Evolutionary conservation across 2,113 vertebrate genomes (phyloP), one percentile per base, ranked within the genome.

Genomic region (Sorex araneus): DNA sequence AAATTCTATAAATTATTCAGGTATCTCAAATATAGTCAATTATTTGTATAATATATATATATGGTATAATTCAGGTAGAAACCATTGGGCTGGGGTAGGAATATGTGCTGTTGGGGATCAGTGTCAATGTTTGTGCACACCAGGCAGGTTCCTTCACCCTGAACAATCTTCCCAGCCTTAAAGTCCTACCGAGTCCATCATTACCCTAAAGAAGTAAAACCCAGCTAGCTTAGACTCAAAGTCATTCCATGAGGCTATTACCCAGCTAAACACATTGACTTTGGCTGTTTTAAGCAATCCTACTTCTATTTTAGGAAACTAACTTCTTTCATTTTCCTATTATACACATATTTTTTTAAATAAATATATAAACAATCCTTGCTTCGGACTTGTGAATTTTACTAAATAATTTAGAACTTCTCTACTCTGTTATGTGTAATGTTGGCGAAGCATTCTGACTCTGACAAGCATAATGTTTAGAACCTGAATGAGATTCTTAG

Each of bases 401-500:
- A 75, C 91, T 87, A 94, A 75, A 77, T 94, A 94, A 95, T 0
- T 95, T 89, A 94, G 94, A 90, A 85, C 90, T 92, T 86, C 80
- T 8, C 36, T 89, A 89, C 30, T 78, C 93, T 95, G 71, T 90
- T 90, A 74, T n/a, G 12, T 75, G 74, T 79, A 75, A 87, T 84
- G 87, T 96, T 84, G 85, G 94, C 79, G 73, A 96, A 93, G 90
- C 63, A 3, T 96, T 95, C 95, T 96, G 91, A 92, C 84, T 90
- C 70, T 89, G 91, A 97, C 88, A 96, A 95, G 66, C 95, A 13
- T 66, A 92, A 94, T 66, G 90, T 88, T 95, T 91, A 97, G 87
- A 70, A 87, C 89, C 63, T 64, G 76, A 47, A 93, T 94, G 94
- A 97, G 88, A 94, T 94, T 94, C 92, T 95, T 92, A 95, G 90